Evolutionary conservation across 2,888 invertebrate species (phyloP), one percentile per base, ranked within the genome.

Genomic region (Drepana falcataria): DNA sequence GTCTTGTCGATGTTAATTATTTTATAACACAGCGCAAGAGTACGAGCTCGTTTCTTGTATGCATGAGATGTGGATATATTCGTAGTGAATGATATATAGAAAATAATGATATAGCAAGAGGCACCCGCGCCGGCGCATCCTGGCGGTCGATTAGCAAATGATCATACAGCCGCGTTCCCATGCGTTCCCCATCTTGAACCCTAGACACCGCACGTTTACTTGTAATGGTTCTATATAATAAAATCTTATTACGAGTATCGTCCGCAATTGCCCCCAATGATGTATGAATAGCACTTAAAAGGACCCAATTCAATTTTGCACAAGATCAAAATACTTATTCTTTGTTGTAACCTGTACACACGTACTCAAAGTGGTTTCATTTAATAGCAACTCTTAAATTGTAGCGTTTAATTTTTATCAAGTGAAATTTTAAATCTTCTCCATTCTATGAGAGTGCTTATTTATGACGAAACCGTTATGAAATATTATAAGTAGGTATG

Each of bases 201-300:
- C 74, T 66, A 79, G 80, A 83, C 81, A 79, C 73, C 71, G 81
- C 87, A 87, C 86, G 86, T 85, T 77, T 78, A 62, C 81, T 70
- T 73, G 72, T 87, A 87, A 87, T 88, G 80, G 76, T 73, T 69
- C 76, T 79, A 81, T 85, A 81, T 87, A 86, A 87, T 86, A 85
- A 85, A 87, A 85, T 81, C 80, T 81, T 86, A 87, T 86, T 83
- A 85, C 75, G 66, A 76, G 77, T 79, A 81, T 81, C 75, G 75
- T 65, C 69, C 71, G 73, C 72, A 76, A 85, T 84, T 76, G 75
- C 76, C 75, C 68, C 66, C 77, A 81, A 81, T 80, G 76, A 79
- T 81, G 79, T 83, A 81, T 77, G 75, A 79, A 80, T 74, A 78
- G 73, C 74, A 62, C 71, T 75, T 76, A 71, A 77, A 75, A 78